A percentile compares a stretch with the other conserved stretches of the same genome.
These are phyloP conservation scores for Pollicipes pollicipes DNA, from an alignment of 1,140 invertebrate species.

Conservation along the genomic window DNA sequence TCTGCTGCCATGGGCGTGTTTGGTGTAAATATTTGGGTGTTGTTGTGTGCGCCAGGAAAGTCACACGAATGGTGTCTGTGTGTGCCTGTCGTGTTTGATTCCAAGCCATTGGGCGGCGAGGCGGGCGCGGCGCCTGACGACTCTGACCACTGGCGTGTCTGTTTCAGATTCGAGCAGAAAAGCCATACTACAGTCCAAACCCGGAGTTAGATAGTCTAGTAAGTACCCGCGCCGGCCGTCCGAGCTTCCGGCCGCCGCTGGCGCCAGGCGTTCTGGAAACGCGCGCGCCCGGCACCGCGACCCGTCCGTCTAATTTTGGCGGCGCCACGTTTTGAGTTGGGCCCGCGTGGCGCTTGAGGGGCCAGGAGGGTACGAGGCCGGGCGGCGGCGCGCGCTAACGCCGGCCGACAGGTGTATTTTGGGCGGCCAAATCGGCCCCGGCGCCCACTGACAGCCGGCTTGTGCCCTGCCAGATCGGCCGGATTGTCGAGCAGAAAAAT, in stretches of 20 bases:
- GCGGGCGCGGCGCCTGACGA: neutral
- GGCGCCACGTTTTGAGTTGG: too few species aligned
- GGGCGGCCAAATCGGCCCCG: too few species aligned
- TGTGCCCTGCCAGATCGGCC: too few species aligned
- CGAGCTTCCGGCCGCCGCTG: neutral
- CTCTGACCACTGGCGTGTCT: slow-evolving; percentile 25
- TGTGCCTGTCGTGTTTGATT: too few species aligned
- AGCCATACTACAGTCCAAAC: slow-evolving; percentile 93
- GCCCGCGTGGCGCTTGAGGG: slow-evolving; percentile 1
- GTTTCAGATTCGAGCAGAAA: slow-evolving; percentile 90
- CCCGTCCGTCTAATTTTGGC: slow-evolving; percentile 6
- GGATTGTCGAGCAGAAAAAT: too few species aligned
- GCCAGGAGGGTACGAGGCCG: too few species aligned
- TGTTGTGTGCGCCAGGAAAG: neutral
- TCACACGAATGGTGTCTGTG: neutral
- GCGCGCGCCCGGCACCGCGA: neutral
- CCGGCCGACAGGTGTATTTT: too few species aligned
- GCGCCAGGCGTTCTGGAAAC: too few species aligned
- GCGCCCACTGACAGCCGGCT: too few species aligned
- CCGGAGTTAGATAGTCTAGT: slow-evolving; percentile 95
- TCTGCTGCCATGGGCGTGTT: too few species aligned
- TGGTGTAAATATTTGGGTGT: neutral
- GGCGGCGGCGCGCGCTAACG: neutral
- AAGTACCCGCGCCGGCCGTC: slow-evolving; percentile 51
- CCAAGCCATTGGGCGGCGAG: too few species aligned